A percentile compares a stretch with the other conserved stretches of the same genome.
These are phyloP conservation scores for Karalla daura DNA, from an alignment of 2,797 vertebrate species.

Conservation along the genomic window DNA sequence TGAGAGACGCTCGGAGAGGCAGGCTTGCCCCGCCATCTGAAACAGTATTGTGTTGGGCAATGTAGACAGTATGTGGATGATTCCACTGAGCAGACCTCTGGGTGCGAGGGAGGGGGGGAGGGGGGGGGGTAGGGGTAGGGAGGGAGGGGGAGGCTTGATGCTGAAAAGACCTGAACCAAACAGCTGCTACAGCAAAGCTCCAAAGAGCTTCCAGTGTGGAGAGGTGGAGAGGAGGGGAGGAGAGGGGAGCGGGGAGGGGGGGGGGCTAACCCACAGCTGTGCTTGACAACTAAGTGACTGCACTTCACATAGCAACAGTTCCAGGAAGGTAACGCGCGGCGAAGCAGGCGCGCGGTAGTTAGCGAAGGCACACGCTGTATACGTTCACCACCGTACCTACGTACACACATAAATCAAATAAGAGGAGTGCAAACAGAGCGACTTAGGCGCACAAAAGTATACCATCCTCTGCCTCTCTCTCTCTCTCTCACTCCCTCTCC, in stretches of 20 bases:
- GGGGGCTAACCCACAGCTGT: slow-evolving; percentile 61
- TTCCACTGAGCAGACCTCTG: slow-evolving; percentile 69
- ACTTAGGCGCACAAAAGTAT: slow-evolving; percentile 8
- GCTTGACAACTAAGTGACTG: slow-evolving; percentile 84
- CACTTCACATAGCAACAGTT: slow-evolving; percentile 83
- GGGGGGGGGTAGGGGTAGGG: slow-evolving; percentile 76
- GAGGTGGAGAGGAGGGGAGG: slow-evolving; percentile 61
- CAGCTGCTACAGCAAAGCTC: slow-evolving; percentile 82
- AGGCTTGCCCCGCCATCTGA: slow-evolving; percentile 73
- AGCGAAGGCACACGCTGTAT: slow-evolving; percentile 39
- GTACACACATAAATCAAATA: slow-evolving; percentile 50
- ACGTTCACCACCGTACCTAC: slow-evolving; percentile 34
- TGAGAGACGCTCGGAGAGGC: slow-evolving; percentile 61
- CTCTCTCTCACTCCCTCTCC: background rate
- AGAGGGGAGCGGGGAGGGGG: slow-evolving; percentile 46
- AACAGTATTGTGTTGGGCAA: slow-evolving; percentile 79
- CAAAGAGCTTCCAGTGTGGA: slow-evolving; percentile 79
- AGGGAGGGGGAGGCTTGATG: slow-evolving; percentile 77
- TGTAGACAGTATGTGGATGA: slow-evolving; percentile 80
- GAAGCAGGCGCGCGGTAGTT: slow-evolving; percentile 57
- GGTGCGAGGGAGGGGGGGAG: slow-evolving; percentile 74
- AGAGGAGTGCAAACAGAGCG: slow-evolving; percentile 38
- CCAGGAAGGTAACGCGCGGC: slow-evolving; percentile 65
- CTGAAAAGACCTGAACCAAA: slow-evolving; percentile 83
- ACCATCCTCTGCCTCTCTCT: background rate